These are phyloP conservation scores for Poeciliopsis occidentalis DNA, from an alignment of 2,113 vertebrate species.

Conservation along the genomic window DNA sequence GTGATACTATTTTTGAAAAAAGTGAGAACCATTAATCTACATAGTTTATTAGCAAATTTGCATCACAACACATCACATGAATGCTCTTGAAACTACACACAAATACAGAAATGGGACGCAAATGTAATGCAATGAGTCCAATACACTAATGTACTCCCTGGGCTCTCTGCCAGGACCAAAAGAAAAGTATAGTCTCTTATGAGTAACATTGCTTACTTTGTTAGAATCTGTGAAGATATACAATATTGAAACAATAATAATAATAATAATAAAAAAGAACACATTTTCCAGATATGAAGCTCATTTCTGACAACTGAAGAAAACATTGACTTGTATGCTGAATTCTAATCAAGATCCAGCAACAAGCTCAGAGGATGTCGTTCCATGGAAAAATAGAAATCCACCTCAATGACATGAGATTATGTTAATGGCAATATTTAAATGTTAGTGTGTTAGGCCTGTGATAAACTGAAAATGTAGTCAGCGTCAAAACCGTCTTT, in stretches of 20 bases:
- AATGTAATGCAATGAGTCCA: not conserved
- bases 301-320: slow-evolving; percentile 44
- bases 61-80: too few relatives aligned
- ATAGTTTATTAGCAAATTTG: too few relatives aligned
- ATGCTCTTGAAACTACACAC: too few relatives aligned
- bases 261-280: slow-evolving; percentile 3
- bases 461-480: too few relatives aligned
- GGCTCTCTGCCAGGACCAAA: not conserved
- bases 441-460: too few relatives aligned
- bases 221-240: slow-evolving; percentile 34
- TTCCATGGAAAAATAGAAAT: slow-evolving; percentile 40
- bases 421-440: too few relatives aligned
- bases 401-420: slow-evolving; percentile 26
- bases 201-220: slow-evolving; percentile 24
- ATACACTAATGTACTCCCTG: not conserved
- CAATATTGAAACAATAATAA: not conserved
- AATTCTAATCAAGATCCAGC: slow-evolving; percentile 52
- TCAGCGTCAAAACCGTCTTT: too few relatives aligned
- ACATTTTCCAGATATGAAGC: slow-evolving; percentile 24
- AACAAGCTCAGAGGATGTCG: slow-evolving; percentile 46
- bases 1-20: too few relatives aligned
- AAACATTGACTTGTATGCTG: slow-evolving; percentile 11
- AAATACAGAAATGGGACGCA: not conserved
- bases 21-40: too few relatives aligned
- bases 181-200: slow-evolving; percentile 6